A percentile compares a stretch with the other conserved stretches of the same genome.
Conservation (phyloP, 2,113 vertebrate species). For the Vireo altiloquus region DNA sequence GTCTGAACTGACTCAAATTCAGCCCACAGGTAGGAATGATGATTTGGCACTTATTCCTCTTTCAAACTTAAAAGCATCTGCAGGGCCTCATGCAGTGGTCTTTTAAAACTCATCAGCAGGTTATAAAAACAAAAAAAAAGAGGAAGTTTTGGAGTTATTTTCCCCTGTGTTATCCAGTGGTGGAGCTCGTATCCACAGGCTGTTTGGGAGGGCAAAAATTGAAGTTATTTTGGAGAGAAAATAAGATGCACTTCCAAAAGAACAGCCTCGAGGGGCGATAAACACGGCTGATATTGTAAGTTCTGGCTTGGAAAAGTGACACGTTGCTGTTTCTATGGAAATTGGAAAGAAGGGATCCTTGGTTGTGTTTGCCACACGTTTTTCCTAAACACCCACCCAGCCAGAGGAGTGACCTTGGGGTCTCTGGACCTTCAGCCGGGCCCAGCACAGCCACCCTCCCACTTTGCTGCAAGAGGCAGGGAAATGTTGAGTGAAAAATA, state of each 20-base stretch:
- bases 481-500: background rate
- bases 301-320: background rate
- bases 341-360: background rate
- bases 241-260: background rate
- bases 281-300: background rate
- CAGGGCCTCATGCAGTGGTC: background rate
- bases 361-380: fast-evolving
- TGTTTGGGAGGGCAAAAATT: background rate
- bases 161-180: background rate
- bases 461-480: background rate
- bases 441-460: background rate
- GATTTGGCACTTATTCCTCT: background rate
- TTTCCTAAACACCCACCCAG: background rate
- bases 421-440: background rate
- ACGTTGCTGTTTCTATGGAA: background rate
- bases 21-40: background rate
- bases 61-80: background rate
- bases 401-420: no score
- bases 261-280: background rate
- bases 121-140: background rate
- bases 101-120: background rate
- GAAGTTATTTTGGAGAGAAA: background rate
- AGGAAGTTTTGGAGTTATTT: background rate
- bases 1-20: background rate
- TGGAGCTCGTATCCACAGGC: background rate